Percentiles rank a stretch among this genome's conserved stretches.
phyloP scores from a whole-genome alignment of 2,113 vertebrate species.

The Orientallactaga bullata region DNA sequence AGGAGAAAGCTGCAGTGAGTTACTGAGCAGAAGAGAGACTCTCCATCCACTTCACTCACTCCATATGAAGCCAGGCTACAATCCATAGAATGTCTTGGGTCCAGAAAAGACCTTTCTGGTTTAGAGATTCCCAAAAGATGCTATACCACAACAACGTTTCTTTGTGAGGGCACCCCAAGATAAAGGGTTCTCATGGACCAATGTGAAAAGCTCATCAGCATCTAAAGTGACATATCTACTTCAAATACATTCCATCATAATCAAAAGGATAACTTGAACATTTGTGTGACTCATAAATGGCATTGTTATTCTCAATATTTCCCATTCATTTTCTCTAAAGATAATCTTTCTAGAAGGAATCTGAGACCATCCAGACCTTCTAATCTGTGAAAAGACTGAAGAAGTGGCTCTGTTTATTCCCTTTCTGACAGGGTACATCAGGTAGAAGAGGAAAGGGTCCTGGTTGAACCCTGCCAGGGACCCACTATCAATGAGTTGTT shows the following conservation, averaged over 20 bases:
- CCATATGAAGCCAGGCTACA: background rate
- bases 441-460: background rate
- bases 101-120: background rate
- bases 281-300: slow-evolving; percentile 11
- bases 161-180: background rate
- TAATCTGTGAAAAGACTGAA: background rate
- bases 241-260: slow-evolving; percentile 49
- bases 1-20: background rate
- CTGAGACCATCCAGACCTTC: background rate
- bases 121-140: background rate
- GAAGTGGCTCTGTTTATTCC: background rate
- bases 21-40: background rate
- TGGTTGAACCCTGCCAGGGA: background rate
- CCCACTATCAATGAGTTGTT: background rate
- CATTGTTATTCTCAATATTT: slow-evolving; percentile 28
- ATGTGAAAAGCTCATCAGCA: background rate
- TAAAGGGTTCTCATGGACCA: slow-evolving; percentile 12
- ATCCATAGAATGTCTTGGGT: background rate
- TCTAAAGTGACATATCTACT: slow-evolving; percentile 19
- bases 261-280: slow-evolving; percentile 4
- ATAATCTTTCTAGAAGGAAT: slow-evolving; percentile 49
- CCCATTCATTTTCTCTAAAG: slow-evolving; percentile 55
- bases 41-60: background rate
- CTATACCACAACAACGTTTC: background rate
- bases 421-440: background rate